phyloP scores from a whole-genome alignment of 2,113 vertebrate species.

The Scophthalmus maximus region DNA sequence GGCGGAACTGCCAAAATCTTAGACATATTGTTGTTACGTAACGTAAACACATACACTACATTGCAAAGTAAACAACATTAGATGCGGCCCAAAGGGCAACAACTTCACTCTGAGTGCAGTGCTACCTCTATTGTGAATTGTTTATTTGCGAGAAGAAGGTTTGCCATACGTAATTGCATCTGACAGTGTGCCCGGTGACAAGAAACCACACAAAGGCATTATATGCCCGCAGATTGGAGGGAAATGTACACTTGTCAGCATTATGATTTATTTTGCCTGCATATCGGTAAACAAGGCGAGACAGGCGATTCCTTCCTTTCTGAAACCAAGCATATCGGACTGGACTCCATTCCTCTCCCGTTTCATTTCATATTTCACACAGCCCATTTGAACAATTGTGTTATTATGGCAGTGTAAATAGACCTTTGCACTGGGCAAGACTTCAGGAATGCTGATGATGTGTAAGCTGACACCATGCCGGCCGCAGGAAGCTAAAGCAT shows the following conservation, averaged over 20 bases:
- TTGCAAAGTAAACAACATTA: slow-evolving; percentile 65
- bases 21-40: slow-evolving; percentile 35
- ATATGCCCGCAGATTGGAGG: slow-evolving; percentile 48
- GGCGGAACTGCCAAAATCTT: slow-evolving; percentile 43
- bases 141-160: slow-evolving; percentile 65
- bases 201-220: slow-evolving; percentile 60
- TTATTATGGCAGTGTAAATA: slow-evolving; percentile 75
- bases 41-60: slow-evolving; percentile 31
- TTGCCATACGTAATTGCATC: slow-evolving; percentile 65
- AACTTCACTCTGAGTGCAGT: slow-evolving; percentile 45
- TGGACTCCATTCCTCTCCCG: slow-evolving; percentile 64
- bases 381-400: slow-evolving; percentile 75
- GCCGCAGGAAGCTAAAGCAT: slow-evolving; percentile 60
- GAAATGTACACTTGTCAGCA: slow-evolving; percentile 69
- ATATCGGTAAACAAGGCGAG: slow-evolving; percentile 69
- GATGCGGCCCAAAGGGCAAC: slow-evolving; percentile 44
- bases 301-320: slow-evolving; percentile 69
- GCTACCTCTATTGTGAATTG: slow-evolving; percentile 57
- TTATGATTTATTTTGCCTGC: slow-evolving; percentile 65
- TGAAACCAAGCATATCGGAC: slow-evolving; percentile 67
- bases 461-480: slow-evolving; percentile 67
- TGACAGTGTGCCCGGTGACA: slow-evolving; percentile 64
- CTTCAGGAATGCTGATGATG: slow-evolving; percentile 76
- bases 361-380: slow-evolving; percentile 72
- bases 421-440: slow-evolving; percentile 64